Conservation (phyloP, 2,797 vertebrate species). For the Gymnothorax javanicus region DNA sequence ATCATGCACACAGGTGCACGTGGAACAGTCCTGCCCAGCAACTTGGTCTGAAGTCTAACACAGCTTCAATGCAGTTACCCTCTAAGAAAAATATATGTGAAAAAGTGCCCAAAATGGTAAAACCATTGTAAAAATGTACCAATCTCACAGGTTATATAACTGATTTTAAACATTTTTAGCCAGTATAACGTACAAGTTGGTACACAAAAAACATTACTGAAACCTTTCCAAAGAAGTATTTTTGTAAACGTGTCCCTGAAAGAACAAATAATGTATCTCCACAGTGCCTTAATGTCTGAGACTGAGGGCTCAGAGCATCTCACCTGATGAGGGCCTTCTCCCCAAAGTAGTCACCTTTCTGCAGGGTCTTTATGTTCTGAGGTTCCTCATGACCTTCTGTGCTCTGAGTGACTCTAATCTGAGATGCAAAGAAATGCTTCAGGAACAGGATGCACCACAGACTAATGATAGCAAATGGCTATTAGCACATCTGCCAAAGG, state of each 20-base stretch:
- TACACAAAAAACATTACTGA: no score
- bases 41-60: background rate
- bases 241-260: background rate
- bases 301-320: background rate
- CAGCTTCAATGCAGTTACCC: background rate
- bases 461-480: background rate
- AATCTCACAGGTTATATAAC: no score
- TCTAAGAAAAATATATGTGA: no score
- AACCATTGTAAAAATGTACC: no score
- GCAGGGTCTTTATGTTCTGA: constrained; percentile 85
- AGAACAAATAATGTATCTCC: background rate
- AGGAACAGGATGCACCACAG: background rate
- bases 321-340: constrained; percentile 95
- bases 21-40: background rate
- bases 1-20: constrained; percentile 23
- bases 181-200: no score
- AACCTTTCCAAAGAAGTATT: no score
- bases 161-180: no score
- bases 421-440: constrained; percentile 30
- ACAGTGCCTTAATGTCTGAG: no score
- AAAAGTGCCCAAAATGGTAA: no score
- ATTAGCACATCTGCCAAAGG: background rate
- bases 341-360: constrained; percentile 91
- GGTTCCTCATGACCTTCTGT: constrained; percentile 76
- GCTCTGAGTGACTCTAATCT: constrained; percentile 91